Percentiles rank a stretch among this genome's conserved stretches.
These are phyloP conservation scores for Hycleus phaleratus DNA, from an alignment of 1,140 invertebrate genomes.

Conservation along the genomic window DNA sequence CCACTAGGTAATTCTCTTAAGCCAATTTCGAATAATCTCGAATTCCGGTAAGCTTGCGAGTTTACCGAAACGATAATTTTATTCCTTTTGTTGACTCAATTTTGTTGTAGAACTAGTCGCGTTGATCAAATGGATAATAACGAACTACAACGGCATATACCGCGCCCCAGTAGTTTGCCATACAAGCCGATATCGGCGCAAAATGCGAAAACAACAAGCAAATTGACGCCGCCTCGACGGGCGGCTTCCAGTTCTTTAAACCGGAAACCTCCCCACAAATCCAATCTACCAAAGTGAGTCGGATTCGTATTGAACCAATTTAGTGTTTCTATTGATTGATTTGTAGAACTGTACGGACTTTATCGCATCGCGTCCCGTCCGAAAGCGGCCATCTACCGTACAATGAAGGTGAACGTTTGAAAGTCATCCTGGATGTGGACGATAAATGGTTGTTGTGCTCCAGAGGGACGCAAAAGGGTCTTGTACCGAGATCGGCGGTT, in stretches of 20 bases:
- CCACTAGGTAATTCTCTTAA: constrained; percentile 8
- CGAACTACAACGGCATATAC: constrained; percentile 40
- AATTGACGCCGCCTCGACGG: constrained; percentile 49
- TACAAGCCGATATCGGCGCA: constrained; percentile 50
- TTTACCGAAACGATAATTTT: constrained; percentile 14
- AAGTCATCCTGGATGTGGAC: constrained; percentile 68
- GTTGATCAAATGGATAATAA: constrained; percentile 47
- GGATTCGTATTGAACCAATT: background rate
- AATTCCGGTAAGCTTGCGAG: too few relatives aligned
- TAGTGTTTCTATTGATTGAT: background rate
- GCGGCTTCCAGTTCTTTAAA: constrained; percentile 53
- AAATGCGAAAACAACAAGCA: constrained; percentile 39
- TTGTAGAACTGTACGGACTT: constrained; percentile 62
- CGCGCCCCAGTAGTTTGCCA: constrained; percentile 55
- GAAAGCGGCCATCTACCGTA: constrained; percentile 72
- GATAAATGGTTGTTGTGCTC: constrained; percentile 69
- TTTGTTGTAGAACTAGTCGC: constrained; percentile 45
- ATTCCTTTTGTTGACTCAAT: too few relatives aligned
- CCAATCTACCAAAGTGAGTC: constrained; percentile 44
- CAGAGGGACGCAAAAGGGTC: constrained; percentile 66
- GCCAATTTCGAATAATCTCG: background rate
- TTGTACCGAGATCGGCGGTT: constrained; percentile 66
- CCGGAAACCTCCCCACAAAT: constrained; percentile 33
- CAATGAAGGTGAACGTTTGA: constrained; percentile 65
- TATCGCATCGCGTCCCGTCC: constrained; percentile 63